These are phyloP conservation scores for Archocentrus centrarchus DNA, from an alignment of 2,113 vertebrate genomes.

Conservation along the genomic window DNA sequence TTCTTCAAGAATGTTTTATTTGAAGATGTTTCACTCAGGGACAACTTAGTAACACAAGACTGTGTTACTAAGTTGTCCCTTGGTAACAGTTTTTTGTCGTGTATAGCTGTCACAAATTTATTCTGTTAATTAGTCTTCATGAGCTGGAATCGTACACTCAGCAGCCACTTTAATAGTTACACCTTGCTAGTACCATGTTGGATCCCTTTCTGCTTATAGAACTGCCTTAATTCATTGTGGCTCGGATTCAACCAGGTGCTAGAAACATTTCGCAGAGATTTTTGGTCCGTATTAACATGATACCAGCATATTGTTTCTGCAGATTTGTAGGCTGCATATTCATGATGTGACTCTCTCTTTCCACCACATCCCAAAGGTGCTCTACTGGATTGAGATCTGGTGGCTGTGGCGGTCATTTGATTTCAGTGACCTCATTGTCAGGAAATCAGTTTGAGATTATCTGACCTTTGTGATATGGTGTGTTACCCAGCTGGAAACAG, in stretches of 20 bases:
- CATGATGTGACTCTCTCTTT: not conserved
- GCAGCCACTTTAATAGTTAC: not conserved
- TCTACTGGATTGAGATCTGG: not conserved
- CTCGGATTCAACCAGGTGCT: not conserved
- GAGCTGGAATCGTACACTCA: too few relatives aligned
- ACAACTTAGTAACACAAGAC: not conserved
- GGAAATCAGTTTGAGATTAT: not conserved
- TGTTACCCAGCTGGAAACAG: not conserved
- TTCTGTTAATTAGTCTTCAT: too few relatives aligned
- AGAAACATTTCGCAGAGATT: not conserved
- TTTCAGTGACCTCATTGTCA: not conserved
- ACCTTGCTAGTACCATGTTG: not conserved
- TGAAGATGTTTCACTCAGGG: not conserved
- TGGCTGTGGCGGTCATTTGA: not conserved
- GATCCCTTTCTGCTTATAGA: not conserved
- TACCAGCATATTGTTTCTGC: not conserved
- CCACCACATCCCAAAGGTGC: not conserved
- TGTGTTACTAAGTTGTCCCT: too few relatives aligned
- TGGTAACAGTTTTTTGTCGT: too few relatives aligned
- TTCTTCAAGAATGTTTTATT: not conserved
- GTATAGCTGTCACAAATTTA: not conserved
- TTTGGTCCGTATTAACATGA: not conserved
- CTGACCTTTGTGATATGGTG: not conserved
- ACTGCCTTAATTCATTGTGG: not conserved
- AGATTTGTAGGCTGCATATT: not conserved